Evolutionary conservation across 2,113 vertebrate genomes (phyloP).

Genomic region (Colossoma macropomum): DNA sequence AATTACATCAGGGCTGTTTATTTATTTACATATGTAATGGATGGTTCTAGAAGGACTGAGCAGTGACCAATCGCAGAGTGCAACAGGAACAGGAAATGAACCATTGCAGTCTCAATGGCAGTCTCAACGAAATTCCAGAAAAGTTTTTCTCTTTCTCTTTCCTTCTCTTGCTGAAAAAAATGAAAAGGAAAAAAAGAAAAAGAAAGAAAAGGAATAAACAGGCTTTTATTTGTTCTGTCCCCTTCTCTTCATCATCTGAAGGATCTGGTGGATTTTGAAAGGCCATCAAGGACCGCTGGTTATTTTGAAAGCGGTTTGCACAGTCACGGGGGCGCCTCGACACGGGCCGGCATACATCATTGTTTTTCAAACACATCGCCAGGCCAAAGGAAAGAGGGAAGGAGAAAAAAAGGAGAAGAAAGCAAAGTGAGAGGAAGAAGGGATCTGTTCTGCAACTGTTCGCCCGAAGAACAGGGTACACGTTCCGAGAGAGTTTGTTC

Average conservation of each 20-base stretch:
- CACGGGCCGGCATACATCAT: slow-evolving; percentile 88
- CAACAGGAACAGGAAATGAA: slow-evolving; percentile 61
- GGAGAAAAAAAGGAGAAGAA: slow-evolving; percentile 26
- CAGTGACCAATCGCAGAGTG: slow-evolving; percentile 64
- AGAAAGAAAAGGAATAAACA: slow-evolving; percentile 37
- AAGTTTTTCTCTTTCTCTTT: not conserved
- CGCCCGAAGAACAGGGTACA: slow-evolving; percentile 84
- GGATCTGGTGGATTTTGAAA: slow-evolving; percentile 85
- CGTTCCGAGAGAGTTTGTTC: slow-evolving; percentile 88
- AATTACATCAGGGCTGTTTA: slow-evolving; percentile 74
- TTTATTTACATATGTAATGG: slow-evolving; percentile 75
- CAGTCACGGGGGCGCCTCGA: slow-evolving; percentile 87
- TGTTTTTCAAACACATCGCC: slow-evolving; percentile 87
- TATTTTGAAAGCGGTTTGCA: slow-evolving; percentile 90
- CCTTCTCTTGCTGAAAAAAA: not conserved
- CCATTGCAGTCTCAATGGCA: slow-evolving; percentile 42
- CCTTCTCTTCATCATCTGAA: slow-evolving; percentile 74
- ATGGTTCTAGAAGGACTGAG: slow-evolving; percentile 62
- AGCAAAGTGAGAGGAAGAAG: slow-evolving; percentile 15
- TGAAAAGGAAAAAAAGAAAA: not conserved
- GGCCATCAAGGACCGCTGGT: slow-evolving; percentile 87
- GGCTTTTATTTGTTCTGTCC: slow-evolving; percentile 70
- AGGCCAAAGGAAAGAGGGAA: slow-evolving; percentile 80
- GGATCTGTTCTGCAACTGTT: slow-evolving; percentile 81
- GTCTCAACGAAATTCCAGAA: slow-evolving; percentile 50